A percentile compares a stretch with the other conserved stretches of the same genome.
These are phyloP conservation scores for Hoplostethus atlanticus DNA, from an alignment of 2,797 vertebrate genomes.

Conservation along the genomic window DNA sequence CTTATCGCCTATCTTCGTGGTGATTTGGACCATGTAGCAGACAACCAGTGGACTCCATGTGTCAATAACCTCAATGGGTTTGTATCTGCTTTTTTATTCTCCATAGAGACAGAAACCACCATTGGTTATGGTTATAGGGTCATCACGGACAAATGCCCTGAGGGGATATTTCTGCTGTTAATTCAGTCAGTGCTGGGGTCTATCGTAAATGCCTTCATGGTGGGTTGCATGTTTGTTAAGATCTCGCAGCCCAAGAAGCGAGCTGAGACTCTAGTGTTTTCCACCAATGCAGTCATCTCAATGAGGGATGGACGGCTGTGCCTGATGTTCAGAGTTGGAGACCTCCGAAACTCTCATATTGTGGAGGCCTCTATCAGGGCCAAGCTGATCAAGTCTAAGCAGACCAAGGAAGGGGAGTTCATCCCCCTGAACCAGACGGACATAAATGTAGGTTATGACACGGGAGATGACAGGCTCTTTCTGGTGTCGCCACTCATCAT, in stretches of 20 bases:
- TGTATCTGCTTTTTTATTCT: conserved; percentile 98
- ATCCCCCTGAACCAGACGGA: conserved; percentile 99
- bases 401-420: conserved; percentile 99
- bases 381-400: conserved; percentile 99
- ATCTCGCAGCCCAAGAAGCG: conserved; percentile 99
- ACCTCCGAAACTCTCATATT: conserved; percentile 98
- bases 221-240: conserved; percentile 99
- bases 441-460: conserved; percentile 98
- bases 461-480: conserved; percentile 97
- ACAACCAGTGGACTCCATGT: conserved; percentile 94
- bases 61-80: conserved; percentile 98
- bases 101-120: conserved; percentile 98
- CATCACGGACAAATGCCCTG: conserved; percentile 98
- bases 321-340: conserved; percentile 99
- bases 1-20: conserved; percentile 96
- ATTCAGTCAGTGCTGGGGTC: conserved; percentile 98
- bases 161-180: conserved; percentile 96
- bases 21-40: conserved; percentile 95
- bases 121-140: conserved; percentile 98
- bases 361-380: conserved; percentile 98
- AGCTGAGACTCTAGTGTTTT: conserved; percentile 98
- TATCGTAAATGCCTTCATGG: conserved; percentile 99
- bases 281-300: conserved; percentile 97
- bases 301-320: conserved; percentile 97
- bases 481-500: conserved; percentile 99